Evolutionary conservation across 2,113 vertebrate species (phyloP).

Genomic region (Tylochromis polylepis): DNA sequence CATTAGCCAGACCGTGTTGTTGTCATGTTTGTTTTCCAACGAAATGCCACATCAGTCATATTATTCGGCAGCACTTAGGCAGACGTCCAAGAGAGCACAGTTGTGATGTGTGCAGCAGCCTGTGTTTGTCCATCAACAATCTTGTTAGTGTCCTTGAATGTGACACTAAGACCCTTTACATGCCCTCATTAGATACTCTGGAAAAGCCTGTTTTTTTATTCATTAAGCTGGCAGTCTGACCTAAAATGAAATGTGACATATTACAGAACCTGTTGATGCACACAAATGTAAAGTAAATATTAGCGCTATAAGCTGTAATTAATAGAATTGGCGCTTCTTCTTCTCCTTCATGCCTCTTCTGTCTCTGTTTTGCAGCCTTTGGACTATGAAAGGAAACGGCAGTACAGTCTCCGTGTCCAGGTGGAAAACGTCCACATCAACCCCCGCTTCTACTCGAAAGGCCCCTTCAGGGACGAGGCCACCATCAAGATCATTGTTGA

Average conservation of each 20-base stretch:
- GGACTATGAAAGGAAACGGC: conserved; percentile 87
- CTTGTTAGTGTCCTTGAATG: conserved; percentile 41
- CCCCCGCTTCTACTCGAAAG: conserved; percentile 81
- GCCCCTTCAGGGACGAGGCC: conserved; percentile 87
- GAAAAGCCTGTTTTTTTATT: neutral
- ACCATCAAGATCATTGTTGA: conserved; percentile 84
- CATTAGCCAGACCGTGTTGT: neutral
- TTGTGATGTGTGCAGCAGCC: neutral
- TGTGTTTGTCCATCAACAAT: conserved; percentile 25
- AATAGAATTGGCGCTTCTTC: neutral
- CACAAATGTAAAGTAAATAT: neutral
- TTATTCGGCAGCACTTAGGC: neutral
- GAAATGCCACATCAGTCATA: conserved; percentile 16
- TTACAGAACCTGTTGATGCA: neutral
- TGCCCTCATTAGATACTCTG: conserved; percentile 19
- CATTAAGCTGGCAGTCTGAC: conserved; percentile 13
- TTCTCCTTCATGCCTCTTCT: neutral
- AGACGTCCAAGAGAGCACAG: neutral
- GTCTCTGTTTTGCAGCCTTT: conserved; percentile 69
- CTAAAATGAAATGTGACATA: conserved; percentile 35
- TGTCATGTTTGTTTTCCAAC: neutral
- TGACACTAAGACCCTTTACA: conserved; percentile 5
- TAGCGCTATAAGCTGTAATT: neutral
- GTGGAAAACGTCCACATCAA: conserved; percentile 85
- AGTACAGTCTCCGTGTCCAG: conserved; percentile 86